Conservation (phyloP, 2,113 vertebrate species). For the Amblyopsis rosae region DNA sequence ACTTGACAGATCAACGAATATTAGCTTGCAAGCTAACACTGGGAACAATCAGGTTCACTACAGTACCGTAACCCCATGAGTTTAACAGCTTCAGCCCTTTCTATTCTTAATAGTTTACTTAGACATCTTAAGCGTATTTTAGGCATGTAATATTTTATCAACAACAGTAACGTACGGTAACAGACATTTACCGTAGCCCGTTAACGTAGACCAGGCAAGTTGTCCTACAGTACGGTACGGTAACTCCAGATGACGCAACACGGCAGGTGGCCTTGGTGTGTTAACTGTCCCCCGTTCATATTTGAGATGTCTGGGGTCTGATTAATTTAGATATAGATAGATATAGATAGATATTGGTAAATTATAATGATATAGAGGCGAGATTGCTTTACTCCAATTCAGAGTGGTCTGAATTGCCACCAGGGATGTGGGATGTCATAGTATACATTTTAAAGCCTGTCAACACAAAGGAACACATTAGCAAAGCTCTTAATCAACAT, state of each 20-base stretch:
- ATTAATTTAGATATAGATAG: background rate
- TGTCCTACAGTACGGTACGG: conserved; percentile 17
- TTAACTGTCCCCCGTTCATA: no score
- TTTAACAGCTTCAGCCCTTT: background rate
- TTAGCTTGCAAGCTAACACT: conserved; percentile 47
- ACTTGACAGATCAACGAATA: background rate
- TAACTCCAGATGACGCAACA: conserved; percentile 33
- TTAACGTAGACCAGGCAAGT: background rate
- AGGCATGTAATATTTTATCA: background rate
- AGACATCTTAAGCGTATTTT: background rate
- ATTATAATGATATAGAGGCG: background rate
- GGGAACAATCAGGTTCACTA: background rate
- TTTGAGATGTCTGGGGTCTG: background rate
- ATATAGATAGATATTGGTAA: background rate
- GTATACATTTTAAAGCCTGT: background rate
- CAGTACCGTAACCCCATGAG: background rate
- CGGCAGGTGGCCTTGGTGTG: conserved; percentile 41
- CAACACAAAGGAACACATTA: background rate
- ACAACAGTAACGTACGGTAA: background rate
- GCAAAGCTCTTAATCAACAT: background rate
- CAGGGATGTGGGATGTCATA: background rate
- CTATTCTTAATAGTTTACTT: background rate
- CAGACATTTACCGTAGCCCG: no score
- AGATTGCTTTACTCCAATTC: no score
- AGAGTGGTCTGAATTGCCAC: no score